Evolutionary conservation across 2,797 vertebrate genomes (phyloP).

Genomic region (Poecilia wingei): DNA sequence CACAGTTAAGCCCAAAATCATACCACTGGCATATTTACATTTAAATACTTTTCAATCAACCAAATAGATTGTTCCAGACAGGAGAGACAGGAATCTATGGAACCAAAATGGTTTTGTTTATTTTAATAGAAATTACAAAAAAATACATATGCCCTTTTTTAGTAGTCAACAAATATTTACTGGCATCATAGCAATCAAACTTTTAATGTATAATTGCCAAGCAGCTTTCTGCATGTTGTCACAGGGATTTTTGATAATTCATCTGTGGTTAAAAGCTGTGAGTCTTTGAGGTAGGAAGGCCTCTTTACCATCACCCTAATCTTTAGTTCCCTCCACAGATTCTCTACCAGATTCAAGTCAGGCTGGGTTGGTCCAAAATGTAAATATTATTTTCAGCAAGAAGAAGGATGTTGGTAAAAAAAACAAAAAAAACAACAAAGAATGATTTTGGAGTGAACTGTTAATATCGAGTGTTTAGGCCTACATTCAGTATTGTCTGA

Average conservation of each 20-base stretch:
- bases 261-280: not conserved
- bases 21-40: not conserved
- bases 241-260: not conserved
- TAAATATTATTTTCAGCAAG: not conserved
- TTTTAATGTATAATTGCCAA: not conserved
- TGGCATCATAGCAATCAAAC: not conserved
- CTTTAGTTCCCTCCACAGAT: not conserved
- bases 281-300: not conserved
- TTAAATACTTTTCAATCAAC: not conserved
- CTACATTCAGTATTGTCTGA: not conserved
- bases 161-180: not conserved
- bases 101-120: not conserved
- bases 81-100: not conserved
- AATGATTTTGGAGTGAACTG: not conserved
- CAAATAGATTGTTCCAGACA: not conserved
- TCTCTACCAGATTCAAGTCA: not conserved
- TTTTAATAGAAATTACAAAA: not conserved
- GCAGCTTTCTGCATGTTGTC: not conserved
- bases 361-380: not conserved
- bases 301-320: not conserved
- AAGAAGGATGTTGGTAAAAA: not conserved
- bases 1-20: not conserved
- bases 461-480: not conserved
- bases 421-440: not conserved
- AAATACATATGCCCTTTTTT: not conserved